Evolutionary conservation across 2,797 vertebrate genomes (phyloP), one percentile per base, ranked within the genome.

Genomic region (Macroramphosus scolopax): DNA sequence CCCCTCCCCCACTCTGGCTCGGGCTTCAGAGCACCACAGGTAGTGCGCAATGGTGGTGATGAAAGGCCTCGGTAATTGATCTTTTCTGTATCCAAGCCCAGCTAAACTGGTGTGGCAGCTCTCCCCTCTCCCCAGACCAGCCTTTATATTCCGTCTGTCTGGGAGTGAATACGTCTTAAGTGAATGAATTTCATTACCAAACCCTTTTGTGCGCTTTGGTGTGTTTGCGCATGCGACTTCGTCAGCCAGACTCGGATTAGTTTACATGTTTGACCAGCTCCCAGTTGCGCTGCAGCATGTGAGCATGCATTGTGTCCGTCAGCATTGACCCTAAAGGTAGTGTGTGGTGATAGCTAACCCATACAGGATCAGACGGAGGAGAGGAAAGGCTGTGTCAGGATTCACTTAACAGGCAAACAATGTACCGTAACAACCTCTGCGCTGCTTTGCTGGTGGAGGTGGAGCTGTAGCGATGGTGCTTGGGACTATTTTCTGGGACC

Each of bases 101-200:
- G 49, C 76, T 86, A 84, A 85, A 79, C 78, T 60, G 73, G 56
- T 66, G 67, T 83, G 82, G 83, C 86, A 83, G 75, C 75, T 72
- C 65, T 46, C 35, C 68, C 50, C 72, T 68, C 68, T 58, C 36
- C 16, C 45, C 48, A 59, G 42, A 53, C 59, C 39, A 28, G 46
- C 28, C 48, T 76, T 63, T 75, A 51, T 75, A 57, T 80, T 72
- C 68, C 78, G 56, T 56, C 51, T 57, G 32, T 69, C 36, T 69
- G 36, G 16, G 37, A 64, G 52, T 20, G 62, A 81, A 67, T 69
- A 14, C 31, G 71, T 72, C 74, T 62, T 32, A 43, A 74, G 53
- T 51, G 70, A 69, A 79, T 75, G 60, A 61, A 81, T 83, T 68
- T 64, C 51, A 78, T 79, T 68, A 74, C 51, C 41, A 35, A 12